Evolutionary conservation across 2,797 vertebrate genomes (phyloP).

Genomic region (Myotis daubentonii): DNA sequence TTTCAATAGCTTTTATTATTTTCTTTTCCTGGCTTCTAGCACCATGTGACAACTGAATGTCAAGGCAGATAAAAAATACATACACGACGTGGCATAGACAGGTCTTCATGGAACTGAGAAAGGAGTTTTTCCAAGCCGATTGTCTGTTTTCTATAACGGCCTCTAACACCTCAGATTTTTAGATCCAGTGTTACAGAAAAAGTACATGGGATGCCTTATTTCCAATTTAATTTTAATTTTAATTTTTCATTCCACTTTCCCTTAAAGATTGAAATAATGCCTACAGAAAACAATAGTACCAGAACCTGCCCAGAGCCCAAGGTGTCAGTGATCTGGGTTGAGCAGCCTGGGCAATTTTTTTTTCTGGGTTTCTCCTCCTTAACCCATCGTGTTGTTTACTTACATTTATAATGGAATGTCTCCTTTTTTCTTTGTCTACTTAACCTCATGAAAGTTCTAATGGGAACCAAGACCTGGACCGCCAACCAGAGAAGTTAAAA

Average conservation of each 20-base stretch:
- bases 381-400: background rate
- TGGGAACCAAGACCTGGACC: background rate
- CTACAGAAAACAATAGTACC: background rate
- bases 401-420: background rate
- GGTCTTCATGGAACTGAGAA: background rate
- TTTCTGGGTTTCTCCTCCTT: background rate
- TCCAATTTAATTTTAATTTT: constrained; percentile 14
- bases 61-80: background rate
- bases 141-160: background rate
- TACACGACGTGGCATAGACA: background rate
- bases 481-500: background rate
- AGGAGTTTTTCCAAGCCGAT: background rate
- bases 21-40: background rate
- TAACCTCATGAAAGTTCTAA: background rate
- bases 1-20: background rate
- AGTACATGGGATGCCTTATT: background rate
- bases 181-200: background rate
- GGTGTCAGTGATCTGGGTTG: background rate
- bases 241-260: background rate
- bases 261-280: background rate
- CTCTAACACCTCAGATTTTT: background rate
- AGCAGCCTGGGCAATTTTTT: background rate
- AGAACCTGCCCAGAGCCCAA: background rate
- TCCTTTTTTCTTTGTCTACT: background rate
- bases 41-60: background rate